Base-by-base conservation (phyloP, 2,113 vertebrate species). In the Canis aureus region DNA sequence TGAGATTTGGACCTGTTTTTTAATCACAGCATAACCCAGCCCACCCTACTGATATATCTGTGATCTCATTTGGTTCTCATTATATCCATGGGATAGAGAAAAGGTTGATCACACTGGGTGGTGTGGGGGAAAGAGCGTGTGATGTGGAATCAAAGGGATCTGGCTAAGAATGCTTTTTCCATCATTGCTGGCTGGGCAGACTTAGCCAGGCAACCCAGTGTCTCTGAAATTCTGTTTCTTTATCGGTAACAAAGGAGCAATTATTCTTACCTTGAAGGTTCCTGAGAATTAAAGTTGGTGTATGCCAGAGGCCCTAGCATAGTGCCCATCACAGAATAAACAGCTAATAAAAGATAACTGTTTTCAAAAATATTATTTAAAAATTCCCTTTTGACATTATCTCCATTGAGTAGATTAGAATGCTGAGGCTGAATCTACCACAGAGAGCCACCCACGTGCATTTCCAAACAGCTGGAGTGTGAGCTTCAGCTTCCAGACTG, bases 21-120 rank as follows among this genome's bases (percentile, higher is more conserved):
- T 17, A 97, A 90, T 91, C 69, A 94, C 49, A 95, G 51, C 19
- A 15, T 57, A 89, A 93, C 66, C 64, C 53, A 92, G 16, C 38
- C 85, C 62, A 84, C 79, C 67, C 55, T 78, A 62, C 88, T 69
- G 66, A 74, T 90, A 55, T 51, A 73, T 88, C 62, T 94, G 55
- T 94, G 76, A 91, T 96, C 81, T 94, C 76, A 93, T 94, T 95
- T 96, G 94, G 81, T 67, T 98, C 69, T 95, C 78, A 79, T 91
- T 89, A 82, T 57, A 89, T 73, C 66, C 60, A 13, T 32, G 51
- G 59, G 43, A n/a, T 53, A 67, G 83, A 92, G 74, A 88, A 88
- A 96, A 89, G 49, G 64, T 19, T 88, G 80, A 88, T 43, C 79
- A 78, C 59, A 12, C 53, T 55, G 62, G 79, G 67, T 76, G 22